Base-by-base conservation (phyloP, 2,113 vertebrate genomes). In the Hepsetus odoe region DNA sequence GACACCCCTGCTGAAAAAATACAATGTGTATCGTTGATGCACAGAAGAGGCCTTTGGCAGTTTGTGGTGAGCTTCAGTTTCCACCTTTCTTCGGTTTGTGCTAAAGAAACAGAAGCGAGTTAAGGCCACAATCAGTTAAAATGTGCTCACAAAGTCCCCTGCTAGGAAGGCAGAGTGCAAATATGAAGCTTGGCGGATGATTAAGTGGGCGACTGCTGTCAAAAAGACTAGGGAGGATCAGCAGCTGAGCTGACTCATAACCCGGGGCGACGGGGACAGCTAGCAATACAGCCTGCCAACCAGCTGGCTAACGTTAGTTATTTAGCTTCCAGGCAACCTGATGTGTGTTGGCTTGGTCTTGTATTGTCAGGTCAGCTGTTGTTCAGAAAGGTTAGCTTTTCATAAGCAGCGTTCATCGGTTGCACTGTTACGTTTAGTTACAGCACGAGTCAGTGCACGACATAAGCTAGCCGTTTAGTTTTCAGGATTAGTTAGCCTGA, bases 11-110 rank as follows among this genome's bases (percentile, higher is more conserved):
- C 44, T 20, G 28, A 16, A n/a, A 66, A 73, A 67, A 51, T 53
- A 14, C 12, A 22, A 9, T 40, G 49, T 53, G 12, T 56, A 33
- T 74, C 10, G 62, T 30, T 20, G 28, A 22, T 68, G 56, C 80
- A 42, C 49, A 24, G 76, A 53, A 67, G 55, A 65, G 35, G 22
- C 51, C 65, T 66, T 46, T 76, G 81, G 38, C 77, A 76, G 72
- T 59, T 42, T 59, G 69, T 70, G 82, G 82, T 83, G 76, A 83
- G 81, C 61, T 76, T 64, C 28, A 72, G 38, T 72, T 51, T 67
- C n/a, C 26, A 80, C 49, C 67, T 66, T 73, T 74, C 44, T 33
- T n/a, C 59, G 44, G 64, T 26, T 67, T 67, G 6, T 32, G 51
- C 26, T 28, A 14, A 12, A 20, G 58, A 14, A 59, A 42, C 22